These are phyloP conservation scores for Tetrapedia diversipes DNA, from an alignment of 2,888 invertebrate genomes.

Conservation along the genomic window DNA sequence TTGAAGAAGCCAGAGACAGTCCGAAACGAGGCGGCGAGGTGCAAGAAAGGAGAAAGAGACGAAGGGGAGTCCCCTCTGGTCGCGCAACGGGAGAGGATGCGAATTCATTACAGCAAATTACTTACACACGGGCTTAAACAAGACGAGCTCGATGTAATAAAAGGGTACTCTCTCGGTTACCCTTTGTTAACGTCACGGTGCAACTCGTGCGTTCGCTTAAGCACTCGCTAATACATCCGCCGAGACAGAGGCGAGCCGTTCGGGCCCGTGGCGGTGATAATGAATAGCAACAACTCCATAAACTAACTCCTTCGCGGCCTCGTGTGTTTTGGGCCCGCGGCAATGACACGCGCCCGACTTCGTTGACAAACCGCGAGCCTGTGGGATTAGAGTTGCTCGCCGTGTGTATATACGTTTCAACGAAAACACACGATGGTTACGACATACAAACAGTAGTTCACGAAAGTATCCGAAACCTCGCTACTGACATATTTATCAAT, in stretches of 20 bases:
- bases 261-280: constrained; percentile 68
- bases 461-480: too few species aligned
- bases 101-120: constrained; percentile 70
- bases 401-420: constrained; percentile 23
- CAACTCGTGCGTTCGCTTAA: constrained; percentile 65
- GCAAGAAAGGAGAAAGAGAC: constrained; percentile 16
- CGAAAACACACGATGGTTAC: not conserved
- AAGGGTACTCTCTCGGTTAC: constrained; percentile 69
- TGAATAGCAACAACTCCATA: constrained; percentile 77
- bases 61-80: not conserved
- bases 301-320: constrained; percentile 65
- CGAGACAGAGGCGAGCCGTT: constrained; percentile 57
- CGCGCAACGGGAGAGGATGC: constrained; percentile 46
- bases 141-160: constrained; percentile 65
- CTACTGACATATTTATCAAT: too few species aligned
- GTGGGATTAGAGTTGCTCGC: constrained; percentile 37
- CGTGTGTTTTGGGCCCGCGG: constrained; percentile 13
- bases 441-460: too few species aligned
- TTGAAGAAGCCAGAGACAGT: constrained; percentile 14
- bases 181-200: constrained; percentile 70
- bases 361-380: constrained; percentile 15
- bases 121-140: constrained; percentile 66
- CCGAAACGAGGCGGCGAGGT: constrained; percentile 16
- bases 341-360: not conserved
- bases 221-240: constrained; percentile 68